Evolutionary conservation across 2,888 invertebrate species (phyloP).

Genomic region (Gisinianus flammeolus): DNA sequence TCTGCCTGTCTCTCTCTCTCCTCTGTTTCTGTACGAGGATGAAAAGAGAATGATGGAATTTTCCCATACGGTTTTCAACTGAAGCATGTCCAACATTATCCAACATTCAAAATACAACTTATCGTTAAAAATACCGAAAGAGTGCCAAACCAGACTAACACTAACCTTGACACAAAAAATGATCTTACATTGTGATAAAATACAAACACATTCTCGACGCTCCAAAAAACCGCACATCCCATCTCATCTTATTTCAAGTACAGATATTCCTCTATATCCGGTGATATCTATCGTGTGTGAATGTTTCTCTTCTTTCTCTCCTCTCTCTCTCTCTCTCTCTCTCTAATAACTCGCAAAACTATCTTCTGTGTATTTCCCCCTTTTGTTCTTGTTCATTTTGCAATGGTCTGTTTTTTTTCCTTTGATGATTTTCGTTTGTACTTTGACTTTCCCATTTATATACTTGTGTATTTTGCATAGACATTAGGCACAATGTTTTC

Average conservation of each 20-base stretch:
- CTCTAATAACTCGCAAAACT: not conserved
- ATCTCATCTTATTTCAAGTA: not conserved
- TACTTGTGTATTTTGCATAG: not conserved
- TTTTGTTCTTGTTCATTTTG: not conserved
- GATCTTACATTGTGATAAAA: slow-evolving; percentile 44
- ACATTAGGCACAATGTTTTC: slow-evolving; percentile 10
- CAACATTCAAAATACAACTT: slow-evolving; percentile 4
- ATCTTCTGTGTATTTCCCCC: not conserved
- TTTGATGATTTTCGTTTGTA: not conserved
- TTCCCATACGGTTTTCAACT: slow-evolving; percentile 32
- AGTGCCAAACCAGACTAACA: slow-evolving; percentile 42
- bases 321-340: no score
- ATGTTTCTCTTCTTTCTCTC: not conserved
- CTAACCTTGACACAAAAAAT: slow-evolving; percentile 52
- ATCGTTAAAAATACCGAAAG: slow-evolving; percentile 42
- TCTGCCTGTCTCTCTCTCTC: not conserved
- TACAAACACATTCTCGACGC: slow-evolving; percentile 6
- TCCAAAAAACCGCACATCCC: not conserved
- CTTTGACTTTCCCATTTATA: not conserved
- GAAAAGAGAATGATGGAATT: slow-evolving; percentile 11
- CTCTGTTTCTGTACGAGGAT: not conserved
- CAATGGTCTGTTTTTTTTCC: not conserved
- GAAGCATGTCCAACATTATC: slow-evolving; percentile 30
- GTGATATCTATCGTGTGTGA: not conserved
- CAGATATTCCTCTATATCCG: not conserved